These are phyloP conservation scores for Ara ararauna DNA, from an alignment of 2,797 vertebrate species.

Conservation along the genomic window DNA sequence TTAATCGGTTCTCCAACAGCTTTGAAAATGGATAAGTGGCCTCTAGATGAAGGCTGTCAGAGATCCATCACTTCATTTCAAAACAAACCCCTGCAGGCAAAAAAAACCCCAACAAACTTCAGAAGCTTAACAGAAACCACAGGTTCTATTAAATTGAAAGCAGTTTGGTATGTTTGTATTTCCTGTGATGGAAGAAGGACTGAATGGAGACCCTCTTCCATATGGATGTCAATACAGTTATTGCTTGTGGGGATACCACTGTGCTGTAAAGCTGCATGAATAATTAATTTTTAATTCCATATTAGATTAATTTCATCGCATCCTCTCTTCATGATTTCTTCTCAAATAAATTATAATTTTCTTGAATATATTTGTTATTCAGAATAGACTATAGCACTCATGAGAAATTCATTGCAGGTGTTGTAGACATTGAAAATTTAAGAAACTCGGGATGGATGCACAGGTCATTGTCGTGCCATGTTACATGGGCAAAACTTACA, in stretches of 20 bases:
- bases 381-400: not conserved
- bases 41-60: not conserved
- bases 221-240: not conserved
- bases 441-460: not conserved
- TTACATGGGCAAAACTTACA: not conserved
- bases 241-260: conserved; percentile 15
- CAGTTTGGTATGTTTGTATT: not conserved
- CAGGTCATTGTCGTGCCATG: not conserved
- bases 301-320: conserved; percentile 46
- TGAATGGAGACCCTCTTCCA: not conserved
- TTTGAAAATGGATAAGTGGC: not conserved
- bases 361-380: conserved; percentile 46
- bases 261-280: not conserved
- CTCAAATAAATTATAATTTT: conserved; percentile 48
- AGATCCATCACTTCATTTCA: not conserved
- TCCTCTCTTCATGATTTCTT: conserved; percentile 4
- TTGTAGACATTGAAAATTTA: not conserved
- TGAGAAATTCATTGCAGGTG: conserved; percentile 20
- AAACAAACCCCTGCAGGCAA: not conserved
- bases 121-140: not conserved
- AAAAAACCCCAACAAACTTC: not conserved
- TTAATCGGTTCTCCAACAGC: not conserved
- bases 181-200: not conserved
- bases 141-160: not conserved
- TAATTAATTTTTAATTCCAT: conserved; percentile 44